A percentile compares a stretch with the other conserved stretches of the same genome.
These are phyloP conservation scores for Tortricodes alternella DNA, from an alignment of 2,888 invertebrate species.

Conservation along the genomic window DNA sequence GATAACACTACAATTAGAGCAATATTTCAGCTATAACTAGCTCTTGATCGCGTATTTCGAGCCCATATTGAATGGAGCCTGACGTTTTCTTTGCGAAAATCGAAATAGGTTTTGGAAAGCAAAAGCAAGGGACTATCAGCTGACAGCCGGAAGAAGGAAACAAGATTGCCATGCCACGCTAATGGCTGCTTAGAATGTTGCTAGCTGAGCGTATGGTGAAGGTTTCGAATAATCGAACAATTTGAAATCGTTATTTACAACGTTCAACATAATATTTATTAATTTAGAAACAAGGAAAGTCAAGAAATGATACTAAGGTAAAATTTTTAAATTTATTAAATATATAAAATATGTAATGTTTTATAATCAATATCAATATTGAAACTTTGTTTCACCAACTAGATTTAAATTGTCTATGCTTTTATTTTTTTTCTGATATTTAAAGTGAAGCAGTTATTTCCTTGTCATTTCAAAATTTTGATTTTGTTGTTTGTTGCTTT, in stretches of 20 bases:
- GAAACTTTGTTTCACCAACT: neutral
- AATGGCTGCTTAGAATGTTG: conserved; percentile 30
- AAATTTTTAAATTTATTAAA: too few species aligned
- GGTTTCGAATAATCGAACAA: neutral
- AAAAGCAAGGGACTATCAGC: conserved; percentile 73
- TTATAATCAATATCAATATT: neutral
- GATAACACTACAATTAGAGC: conserved; percentile 82
- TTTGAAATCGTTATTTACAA: neutral
- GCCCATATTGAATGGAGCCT: conserved; percentile 83
- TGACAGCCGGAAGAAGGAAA: conserved; percentile 77
- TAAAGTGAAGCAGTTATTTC: conserved; percentile 42
- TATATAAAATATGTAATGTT: neutral
- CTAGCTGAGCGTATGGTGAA: neutral
- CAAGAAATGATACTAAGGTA: too few species aligned
- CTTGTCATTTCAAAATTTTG: conserved; percentile 40
- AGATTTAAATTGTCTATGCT: conserved; percentile 18
- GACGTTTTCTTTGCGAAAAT: conserved; percentile 81
- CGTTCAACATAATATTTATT: neutral
- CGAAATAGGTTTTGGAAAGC: conserved; percentile 79
- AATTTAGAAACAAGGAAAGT: too few species aligned
- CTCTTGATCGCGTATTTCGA: conserved; percentile 81
- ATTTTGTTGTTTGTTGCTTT: conserved; percentile 34
- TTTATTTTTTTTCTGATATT: conserved; percentile 12
- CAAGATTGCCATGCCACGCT: conserved; percentile 49
- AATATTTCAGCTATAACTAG: conserved; percentile 82